These are phyloP conservation scores for Glaucidium brasilianum DNA, from an alignment of 2,113 vertebrate genomes.

Conservation along the genomic window DNA sequence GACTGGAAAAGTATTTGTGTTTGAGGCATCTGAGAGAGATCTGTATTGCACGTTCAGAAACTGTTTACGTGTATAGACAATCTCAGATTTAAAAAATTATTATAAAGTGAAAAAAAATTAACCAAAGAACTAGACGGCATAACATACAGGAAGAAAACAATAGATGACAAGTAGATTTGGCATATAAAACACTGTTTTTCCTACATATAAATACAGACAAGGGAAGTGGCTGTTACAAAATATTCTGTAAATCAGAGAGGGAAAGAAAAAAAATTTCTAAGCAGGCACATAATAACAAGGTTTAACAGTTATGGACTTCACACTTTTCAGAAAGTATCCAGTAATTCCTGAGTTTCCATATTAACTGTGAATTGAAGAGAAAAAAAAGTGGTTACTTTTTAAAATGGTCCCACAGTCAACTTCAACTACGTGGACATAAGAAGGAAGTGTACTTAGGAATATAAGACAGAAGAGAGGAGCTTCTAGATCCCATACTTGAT, in stretches of 20 bases:
- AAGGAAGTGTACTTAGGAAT: not conserved
- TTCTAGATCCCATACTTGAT: not conserved
- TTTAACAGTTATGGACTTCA: not conserved
- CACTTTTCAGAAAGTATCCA: not conserved
- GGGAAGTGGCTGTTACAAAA: not conserved
- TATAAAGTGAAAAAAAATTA: not conserved
- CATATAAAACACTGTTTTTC: not conserved
- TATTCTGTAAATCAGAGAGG: not conserved
- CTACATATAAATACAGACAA: not conserved
- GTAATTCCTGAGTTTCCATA: not conserved
- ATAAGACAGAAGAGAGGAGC: not conserved
- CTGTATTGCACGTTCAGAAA: not conserved
- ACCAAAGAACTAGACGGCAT: not conserved
- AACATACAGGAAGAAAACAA: not conserved
- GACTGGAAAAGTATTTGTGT: not conserved
- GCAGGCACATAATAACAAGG: not conserved
- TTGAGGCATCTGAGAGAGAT: not conserved
- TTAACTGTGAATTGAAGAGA: not conserved
- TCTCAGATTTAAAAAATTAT: not conserved
- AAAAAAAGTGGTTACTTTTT: not conserved
- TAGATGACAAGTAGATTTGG: not conserved
- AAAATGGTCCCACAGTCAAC: not conserved
- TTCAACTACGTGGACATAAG: not conserved
- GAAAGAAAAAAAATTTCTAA: not conserved
- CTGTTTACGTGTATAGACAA: not conserved